A percentile compares a stretch with the other conserved stretches of the same genome.
Evolutionary conservation across 2,113 vertebrate genomes (phyloP).

Genomic region (Micronycteris hirsuta): DNA sequence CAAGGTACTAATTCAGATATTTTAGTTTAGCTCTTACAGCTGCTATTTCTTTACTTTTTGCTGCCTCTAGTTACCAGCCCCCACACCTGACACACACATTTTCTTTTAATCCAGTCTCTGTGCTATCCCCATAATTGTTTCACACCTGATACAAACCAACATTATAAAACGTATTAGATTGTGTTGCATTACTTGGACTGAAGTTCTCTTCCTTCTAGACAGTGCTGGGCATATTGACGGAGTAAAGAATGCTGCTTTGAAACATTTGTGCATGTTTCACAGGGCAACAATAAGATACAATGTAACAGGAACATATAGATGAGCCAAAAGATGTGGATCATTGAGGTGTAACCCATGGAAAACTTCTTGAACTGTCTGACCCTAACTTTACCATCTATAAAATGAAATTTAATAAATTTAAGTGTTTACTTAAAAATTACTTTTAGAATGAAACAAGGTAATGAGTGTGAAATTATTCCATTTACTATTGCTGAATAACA

Average conservation of each 20-base stretch:
- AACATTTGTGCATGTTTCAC: not conserved
- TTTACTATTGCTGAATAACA: not conserved
- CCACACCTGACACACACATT: not conserved
- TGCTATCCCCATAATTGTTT: not conserved
- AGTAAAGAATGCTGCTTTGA: not conserved
- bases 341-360: not conserved
- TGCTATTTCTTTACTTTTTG: not conserved
- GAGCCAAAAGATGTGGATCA: not conserved
- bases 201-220: not conserved
- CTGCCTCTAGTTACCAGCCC: not conserved
- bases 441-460: not conserved
- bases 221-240: not conserved
- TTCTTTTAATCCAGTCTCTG: not conserved
- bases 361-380: fast-evolving
- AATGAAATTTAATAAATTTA: not conserved
- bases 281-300: not conserved
- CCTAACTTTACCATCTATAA: not conserved
- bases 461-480: not conserved
- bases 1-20: not conserved
- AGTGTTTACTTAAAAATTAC: not conserved
- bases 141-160: not conserved
- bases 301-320: not conserved
- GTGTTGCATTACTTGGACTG: not conserved
- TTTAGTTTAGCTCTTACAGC: not conserved
- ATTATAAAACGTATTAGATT: not conserved